A percentile compares a stretch with the other conserved stretches of the same genome.
Conservation (phyloP, 2,888 invertebrate species). For the Drosophila gaucha region DNA sequence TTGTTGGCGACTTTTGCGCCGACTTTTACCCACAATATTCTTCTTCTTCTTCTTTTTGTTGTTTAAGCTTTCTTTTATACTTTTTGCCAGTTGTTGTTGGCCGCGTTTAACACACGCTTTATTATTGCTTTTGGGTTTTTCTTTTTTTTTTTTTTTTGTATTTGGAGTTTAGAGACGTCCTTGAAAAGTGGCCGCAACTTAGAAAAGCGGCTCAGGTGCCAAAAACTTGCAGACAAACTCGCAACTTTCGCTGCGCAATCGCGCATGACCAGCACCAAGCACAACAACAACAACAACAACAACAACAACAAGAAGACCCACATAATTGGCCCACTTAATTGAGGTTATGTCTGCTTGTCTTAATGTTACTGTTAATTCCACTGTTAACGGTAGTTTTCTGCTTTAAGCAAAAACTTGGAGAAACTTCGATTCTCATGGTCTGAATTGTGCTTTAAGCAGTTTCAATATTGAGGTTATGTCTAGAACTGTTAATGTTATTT, state of each 20-base stretch:
- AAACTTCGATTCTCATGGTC: too few species aligned
- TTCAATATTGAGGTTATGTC: not conserved
- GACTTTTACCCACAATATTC: conserved; percentile 55
- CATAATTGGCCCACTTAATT: conserved; percentile 16
- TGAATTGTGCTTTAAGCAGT: too few species aligned
- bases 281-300: too few species aligned
- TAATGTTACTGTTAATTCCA: not conserved
- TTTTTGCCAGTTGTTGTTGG: conserved; percentile 23
- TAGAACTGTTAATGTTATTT: not conserved
- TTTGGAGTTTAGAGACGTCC: conserved; percentile 82
- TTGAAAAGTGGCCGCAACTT: conserved; percentile 77
- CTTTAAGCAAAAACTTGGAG: too few species aligned
- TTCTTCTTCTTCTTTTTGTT: conserved; percentile 40
- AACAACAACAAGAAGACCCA: too few species aligned
- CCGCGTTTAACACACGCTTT: conserved; percentile 47
- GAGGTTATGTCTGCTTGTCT: not conserved
- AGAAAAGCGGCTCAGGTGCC: conserved; percentile 51
- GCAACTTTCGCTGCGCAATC: conserved; percentile 47
- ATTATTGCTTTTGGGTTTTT: conserved; percentile 52
- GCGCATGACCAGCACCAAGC: conserved; percentile 8
- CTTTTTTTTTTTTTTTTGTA: too few species aligned
- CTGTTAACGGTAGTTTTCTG: not conserved
- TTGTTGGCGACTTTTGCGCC: conserved; percentile 70
- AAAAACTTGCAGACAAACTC: conserved; percentile 39
- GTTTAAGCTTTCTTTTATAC: conserved; percentile 17